Conservation (phyloP, 2,113 vertebrate species). For the Peucedramus taeniatus region DNA sequence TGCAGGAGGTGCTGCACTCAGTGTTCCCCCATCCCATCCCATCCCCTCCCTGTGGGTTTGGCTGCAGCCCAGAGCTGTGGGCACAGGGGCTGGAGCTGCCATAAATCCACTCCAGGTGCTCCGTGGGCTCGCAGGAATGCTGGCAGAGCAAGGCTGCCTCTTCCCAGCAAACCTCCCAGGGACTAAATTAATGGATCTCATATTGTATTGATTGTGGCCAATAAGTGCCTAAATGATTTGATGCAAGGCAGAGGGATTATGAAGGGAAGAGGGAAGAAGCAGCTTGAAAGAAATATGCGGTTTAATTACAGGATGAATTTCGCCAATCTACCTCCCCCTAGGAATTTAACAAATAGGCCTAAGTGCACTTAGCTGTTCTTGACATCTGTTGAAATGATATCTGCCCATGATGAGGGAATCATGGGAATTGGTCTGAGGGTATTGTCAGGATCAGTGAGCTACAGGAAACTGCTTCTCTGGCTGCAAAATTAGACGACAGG, state of each 20-base stretch:
- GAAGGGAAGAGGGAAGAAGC: conserved; percentile 45
- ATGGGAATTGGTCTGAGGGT: conserved; percentile 65
- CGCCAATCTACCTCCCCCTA: conserved; percentile 59
- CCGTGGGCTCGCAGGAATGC: not conserved
- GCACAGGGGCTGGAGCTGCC: not conserved
- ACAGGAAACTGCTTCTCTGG: conserved; percentile 41
- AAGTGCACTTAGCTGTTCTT: conserved; percentile 77
- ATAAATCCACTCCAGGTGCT: not conserved
- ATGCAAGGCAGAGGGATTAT: conserved; percentile 69
- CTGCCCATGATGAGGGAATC: conserved; percentile 56
- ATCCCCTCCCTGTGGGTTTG: conserved; percentile 32
- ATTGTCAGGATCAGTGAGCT: conserved; percentile 51
- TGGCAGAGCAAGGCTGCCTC: conserved; percentile 43
- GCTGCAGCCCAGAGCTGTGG: conserved; percentile 54
- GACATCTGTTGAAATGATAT: conserved; percentile 78
- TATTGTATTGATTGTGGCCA: conserved; percentile 80
- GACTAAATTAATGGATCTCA: conserved; percentile 76
- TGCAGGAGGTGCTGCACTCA: conserved; percentile 13
- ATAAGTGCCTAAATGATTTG: conserved; percentile 78
- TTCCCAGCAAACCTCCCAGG: conserved; percentile 73
- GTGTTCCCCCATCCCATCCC: conserved; percentile 23
- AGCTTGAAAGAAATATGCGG: conserved; percentile 73
- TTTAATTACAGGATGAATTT: conserved; percentile 81
- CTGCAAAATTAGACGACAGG: conserved; percentile 34
- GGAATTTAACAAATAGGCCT: conserved; percentile 81